Percentiles rank a stretch among this genome's conserved stretches.
Evolutionary conservation across 92 coral and sea anemone species (phyloP).

Genomic region (Pocillopora meandrina): DNA sequence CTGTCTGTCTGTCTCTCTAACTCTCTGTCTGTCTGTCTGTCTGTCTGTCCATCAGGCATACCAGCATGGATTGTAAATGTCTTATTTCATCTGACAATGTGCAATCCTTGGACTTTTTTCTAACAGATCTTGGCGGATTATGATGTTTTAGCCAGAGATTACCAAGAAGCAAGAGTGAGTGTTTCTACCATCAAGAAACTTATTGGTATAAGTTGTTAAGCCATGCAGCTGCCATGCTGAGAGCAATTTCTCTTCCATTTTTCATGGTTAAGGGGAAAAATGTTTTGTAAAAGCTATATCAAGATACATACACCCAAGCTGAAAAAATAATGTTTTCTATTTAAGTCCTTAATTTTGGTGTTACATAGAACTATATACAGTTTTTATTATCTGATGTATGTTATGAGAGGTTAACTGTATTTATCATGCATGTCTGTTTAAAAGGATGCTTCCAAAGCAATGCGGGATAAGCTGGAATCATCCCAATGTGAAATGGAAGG

Average conservation of each 20-base stretch:
- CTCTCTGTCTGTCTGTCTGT: too few relatives aligned
- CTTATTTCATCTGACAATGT: not conserved
- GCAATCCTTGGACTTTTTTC: not conserved
- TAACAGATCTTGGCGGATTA: conserved; percentile 77
- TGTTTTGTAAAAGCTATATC: too few relatives aligned
- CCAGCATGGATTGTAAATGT: not conserved
- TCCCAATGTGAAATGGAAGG: conserved; percentile 71
- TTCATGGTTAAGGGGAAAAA: too few relatives aligned
- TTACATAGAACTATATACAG: not conserved
- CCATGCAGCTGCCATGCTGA: too few relatives aligned
- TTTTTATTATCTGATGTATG: not conserved
- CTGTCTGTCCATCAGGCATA: too few relatives aligned
- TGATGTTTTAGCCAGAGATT: conserved; percentile 78
- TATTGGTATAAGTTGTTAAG: too few relatives aligned
- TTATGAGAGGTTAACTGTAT: not conserved
- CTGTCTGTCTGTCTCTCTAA: too few relatives aligned
- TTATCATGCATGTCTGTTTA: not conserved
- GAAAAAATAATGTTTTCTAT: too few relatives aligned
- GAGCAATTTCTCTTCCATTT: too few relatives aligned
- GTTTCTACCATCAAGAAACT: not conserved
- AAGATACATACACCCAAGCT: too few relatives aligned
- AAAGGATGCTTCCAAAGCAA: conserved; percentile 43
- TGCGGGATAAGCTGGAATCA: conserved; percentile 57
- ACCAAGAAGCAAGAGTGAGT: conserved; percentile 55
- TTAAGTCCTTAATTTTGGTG: too few relatives aligned